These are phyloP conservation scores for Otis tarda DNA, from an alignment of 2,113 vertebrate genomes.

Conservation along the genomic window DNA sequence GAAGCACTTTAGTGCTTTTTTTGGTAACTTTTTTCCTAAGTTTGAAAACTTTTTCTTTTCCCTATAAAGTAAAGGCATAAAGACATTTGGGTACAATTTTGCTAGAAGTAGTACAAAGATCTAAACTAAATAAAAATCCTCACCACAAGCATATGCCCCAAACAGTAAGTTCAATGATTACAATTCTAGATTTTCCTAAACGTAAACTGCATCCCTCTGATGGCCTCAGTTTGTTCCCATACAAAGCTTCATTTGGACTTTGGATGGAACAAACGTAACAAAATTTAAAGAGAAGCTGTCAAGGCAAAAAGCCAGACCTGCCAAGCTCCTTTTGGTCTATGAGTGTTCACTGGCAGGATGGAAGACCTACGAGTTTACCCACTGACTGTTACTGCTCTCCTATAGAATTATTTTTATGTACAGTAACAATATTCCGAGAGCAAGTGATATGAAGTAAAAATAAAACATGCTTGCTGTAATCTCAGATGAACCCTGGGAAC, in stretches of 20 bases:
- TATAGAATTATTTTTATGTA: not conserved
- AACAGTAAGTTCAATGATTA: not conserved
- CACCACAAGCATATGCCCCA: not conserved
- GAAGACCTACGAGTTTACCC: not conserved
- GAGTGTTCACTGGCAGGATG: not conserved
- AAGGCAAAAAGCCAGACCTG: not conserved
- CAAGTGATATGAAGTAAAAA: not conserved
- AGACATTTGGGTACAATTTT: not conserved
- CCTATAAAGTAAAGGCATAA: not conserved
- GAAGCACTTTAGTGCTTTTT: not conserved
- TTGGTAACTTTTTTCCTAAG: not conserved
- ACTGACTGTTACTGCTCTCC: not conserved
- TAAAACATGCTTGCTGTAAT: not conserved
- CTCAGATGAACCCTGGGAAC: not conserved
- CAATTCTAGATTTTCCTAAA: not conserved
- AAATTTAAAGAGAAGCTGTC: not conserved
- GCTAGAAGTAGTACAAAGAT: not conserved
- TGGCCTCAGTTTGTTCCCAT: not conserved
- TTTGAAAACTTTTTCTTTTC: not conserved
- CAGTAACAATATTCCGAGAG: not conserved
- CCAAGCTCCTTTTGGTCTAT: not conserved
- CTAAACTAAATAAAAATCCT: not conserved
- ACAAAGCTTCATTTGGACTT: conserved; percentile 8
- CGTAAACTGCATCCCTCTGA: not conserved
- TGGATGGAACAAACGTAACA: not conserved